Percentiles rank a stretch among this genome's conserved stretches.
Conservation (phyloP, 2,113 vertebrate species). For the Piprites chloris region DNA sequence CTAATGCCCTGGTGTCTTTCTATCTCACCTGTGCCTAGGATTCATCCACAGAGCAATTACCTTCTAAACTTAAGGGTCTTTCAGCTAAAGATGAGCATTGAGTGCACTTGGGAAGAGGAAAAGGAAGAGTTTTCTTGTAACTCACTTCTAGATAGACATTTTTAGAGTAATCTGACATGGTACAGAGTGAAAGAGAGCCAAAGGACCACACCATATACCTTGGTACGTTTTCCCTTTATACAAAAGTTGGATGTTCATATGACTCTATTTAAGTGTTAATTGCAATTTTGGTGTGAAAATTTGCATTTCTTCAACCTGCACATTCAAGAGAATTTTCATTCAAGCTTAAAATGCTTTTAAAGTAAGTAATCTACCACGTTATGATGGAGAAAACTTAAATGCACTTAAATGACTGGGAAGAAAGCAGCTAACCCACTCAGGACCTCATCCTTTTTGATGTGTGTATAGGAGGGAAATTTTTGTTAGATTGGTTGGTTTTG, state of each 20-base stretch:
- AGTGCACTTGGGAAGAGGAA: background rate
- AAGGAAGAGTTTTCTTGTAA: background rate
- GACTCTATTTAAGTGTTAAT: background rate
- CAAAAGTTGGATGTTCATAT: background rate
- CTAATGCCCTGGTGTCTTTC: background rate
- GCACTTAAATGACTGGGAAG: background rate
- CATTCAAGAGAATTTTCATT: background rate
- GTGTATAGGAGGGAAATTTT: background rate
- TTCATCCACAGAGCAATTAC: background rate
- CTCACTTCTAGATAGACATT: background rate
- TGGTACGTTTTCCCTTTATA: background rate
- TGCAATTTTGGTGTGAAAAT: background rate
- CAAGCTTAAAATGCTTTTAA: background rate
- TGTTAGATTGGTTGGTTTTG: fast-evolving
- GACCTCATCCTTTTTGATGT: background rate
- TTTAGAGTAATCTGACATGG: background rate
- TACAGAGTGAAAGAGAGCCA: background rate
- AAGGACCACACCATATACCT: background rate
- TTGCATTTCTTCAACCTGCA: background rate
- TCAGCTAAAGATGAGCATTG: background rate
- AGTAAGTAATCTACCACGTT: background rate
- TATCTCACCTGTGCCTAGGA: background rate
- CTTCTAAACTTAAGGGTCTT: background rate
- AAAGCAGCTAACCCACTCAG: background rate
- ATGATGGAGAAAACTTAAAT: background rate